Percentiles rank a stretch among this genome's conserved stretches.
Evolutionary conservation across 2,113 vertebrate genomes (phyloP).

Genomic region (Neomonachus schauinslandi): DNA sequence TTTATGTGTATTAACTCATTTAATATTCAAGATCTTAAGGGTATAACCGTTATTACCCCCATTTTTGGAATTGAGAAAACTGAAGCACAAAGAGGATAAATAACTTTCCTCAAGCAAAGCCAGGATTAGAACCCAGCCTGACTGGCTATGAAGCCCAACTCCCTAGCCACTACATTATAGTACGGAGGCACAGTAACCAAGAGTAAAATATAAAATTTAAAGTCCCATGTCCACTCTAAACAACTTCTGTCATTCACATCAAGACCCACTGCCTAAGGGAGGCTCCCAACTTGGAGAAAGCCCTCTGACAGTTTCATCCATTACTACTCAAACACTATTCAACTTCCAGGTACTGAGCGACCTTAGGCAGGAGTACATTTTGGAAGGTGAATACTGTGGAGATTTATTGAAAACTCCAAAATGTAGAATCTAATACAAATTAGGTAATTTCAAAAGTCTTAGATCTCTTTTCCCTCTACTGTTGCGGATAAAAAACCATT

Average conservation of each 20-base stretch:
- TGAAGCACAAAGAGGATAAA: slow-evolving; percentile 42
- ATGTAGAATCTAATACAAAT: neutral
- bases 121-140: slow-evolving; percentile 6
- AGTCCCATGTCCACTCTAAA: neutral
- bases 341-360: neutral
- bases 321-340: neutral
- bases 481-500: slow-evolving; percentile 23
- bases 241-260: neutral
- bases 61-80: slow-evolving; percentile 32
- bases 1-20: neutral
- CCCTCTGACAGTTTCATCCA: neutral
- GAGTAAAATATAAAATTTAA: neutral
- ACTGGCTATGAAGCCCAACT: neutral
- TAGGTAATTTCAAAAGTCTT: neutral
- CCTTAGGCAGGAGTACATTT: neutral
- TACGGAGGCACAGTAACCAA: neutral
- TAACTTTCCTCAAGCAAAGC: slow-evolving; percentile 19
- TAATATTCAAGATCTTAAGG: neutral
- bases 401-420: neutral
- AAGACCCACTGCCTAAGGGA: neutral
- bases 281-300: neutral
- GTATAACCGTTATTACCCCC: neutral
- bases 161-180: neutral
- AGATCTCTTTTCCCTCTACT: neutral
- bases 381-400: neutral